Evolutionary conservation across 2,888 invertebrate species (phyloP).

Genomic region (Eledone cirrhosa): DNA sequence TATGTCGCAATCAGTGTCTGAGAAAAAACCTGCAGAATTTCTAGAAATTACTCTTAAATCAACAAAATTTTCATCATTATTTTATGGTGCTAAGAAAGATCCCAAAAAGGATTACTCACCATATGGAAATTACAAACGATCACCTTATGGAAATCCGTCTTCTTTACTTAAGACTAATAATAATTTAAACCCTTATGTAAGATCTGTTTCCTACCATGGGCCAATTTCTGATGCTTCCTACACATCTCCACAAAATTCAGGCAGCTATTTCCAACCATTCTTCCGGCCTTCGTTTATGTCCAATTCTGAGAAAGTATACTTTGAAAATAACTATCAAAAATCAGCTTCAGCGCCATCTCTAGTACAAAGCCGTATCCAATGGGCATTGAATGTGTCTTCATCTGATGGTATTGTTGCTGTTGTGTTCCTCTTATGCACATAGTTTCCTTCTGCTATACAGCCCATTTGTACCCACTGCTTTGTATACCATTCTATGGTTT

Average conservation of each 20-base stretch:
- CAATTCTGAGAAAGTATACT: background rate
- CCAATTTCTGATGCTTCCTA: background rate
- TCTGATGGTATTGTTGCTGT: no score
- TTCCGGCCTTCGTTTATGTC: conserved; percentile 14
- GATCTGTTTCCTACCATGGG: background rate
- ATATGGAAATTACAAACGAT: conserved; percentile 6
- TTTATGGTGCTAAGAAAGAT: conserved; percentile 21
- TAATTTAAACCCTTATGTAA: background rate
- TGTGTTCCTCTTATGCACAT: no score
- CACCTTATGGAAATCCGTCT: conserved; percentile 8
- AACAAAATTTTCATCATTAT: conserved; percentile 3
- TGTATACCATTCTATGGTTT: no score
- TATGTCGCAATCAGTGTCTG: background rate
- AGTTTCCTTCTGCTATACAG: no score
- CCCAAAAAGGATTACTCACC: conserved; percentile 1
- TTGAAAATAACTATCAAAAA: background rate
- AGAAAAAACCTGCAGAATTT: background rate
- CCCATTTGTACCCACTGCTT: no score
- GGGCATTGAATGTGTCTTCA: background rate
- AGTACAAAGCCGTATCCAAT: conserved; percentile 19
- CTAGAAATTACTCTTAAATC: conserved; percentile 6
- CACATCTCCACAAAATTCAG: background rate
- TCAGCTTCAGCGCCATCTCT: conserved; percentile 21
- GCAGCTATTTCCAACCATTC: background rate
- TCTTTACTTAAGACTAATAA: background rate